These are phyloP conservation scores for Regulus satrapa DNA, from an alignment of 2,113 vertebrate species.

Conservation along the genomic window DNA sequence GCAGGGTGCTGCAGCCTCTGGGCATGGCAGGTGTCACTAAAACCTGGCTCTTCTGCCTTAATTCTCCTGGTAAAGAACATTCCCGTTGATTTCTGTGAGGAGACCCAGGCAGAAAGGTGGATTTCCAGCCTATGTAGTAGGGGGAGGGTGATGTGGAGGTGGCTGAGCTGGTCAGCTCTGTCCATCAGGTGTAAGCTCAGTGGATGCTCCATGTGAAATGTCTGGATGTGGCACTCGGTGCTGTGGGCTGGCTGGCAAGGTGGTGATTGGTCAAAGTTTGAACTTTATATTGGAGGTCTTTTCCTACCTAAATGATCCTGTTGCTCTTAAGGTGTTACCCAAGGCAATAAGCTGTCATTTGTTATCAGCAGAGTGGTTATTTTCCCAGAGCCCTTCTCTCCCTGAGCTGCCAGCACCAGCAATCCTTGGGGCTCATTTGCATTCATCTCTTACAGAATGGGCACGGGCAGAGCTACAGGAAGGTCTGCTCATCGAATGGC, in stretches of 20 bases:
- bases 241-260: background rate
- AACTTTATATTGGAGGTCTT: background rate
- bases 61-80: background rate
- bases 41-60: background rate
- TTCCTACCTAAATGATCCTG: background rate
- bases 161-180: background rate
- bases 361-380: background rate
- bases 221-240: background rate
- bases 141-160: background rate
- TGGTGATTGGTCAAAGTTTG: background rate
- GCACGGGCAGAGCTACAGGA: background rate
- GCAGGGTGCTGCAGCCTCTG: background rate
- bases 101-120: background rate
- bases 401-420: background rate
- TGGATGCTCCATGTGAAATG: background rate
- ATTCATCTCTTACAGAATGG: background rate
- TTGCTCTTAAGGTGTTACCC: background rate
- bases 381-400: background rate
- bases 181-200: background rate
- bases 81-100: background rate
- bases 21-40: background rate
- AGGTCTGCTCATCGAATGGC: background rate
- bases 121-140: background rate
- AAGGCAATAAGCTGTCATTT: background rate
- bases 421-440: background rate